These are phyloP conservation scores for Spodoptera littoralis DNA, from an alignment of 2,888 invertebrate genomes.

Conservation along the genomic window DNA sequence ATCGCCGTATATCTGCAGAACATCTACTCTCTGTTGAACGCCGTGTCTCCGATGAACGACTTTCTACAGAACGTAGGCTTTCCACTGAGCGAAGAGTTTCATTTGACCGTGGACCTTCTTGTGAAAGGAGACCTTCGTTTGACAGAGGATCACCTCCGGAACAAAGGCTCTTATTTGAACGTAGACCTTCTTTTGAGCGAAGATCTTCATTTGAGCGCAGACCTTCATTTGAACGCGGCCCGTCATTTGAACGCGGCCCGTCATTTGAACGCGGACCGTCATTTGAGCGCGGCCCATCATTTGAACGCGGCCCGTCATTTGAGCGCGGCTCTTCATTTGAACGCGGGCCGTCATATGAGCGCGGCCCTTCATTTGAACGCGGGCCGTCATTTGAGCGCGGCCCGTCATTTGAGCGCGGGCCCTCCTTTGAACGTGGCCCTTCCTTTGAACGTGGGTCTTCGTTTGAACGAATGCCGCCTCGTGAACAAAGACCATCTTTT, in stretches of 20 bases:
- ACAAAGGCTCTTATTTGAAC: too few relatives aligned
- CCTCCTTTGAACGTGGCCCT: background rate
- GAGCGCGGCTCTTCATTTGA: conserved; percentile 4
- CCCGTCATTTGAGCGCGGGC: background rate
- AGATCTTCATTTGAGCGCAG: conserved; percentile 9
- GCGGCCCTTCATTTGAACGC: background rate
- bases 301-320: conserved; percentile 1
- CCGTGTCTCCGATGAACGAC: background rate
- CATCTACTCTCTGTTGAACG: background rate
- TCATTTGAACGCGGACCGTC: background rate
- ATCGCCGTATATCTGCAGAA: background rate
- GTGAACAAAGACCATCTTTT: conserved; percentile 1
- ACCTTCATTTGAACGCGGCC: background rate
- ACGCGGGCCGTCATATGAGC: background rate
- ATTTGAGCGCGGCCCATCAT: conserved; percentile 5
- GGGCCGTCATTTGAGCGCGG: background rate
- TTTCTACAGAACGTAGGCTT: conserved; percentile 5
- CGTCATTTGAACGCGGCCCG: background rate
- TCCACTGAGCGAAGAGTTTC: background rate
- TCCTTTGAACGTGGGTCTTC: conserved; percentile 1
- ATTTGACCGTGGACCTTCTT: conserved; percentile 11
- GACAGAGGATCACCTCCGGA: background rate
- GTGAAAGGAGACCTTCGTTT: background rate
- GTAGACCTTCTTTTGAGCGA: conserved; percentile 3
- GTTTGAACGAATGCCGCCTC: background rate